Evolutionary conservation across 1,140 invertebrate species (phyloP), one percentile per base, ranked within the genome.

Genomic region (Tenebrio molitor): DNA sequence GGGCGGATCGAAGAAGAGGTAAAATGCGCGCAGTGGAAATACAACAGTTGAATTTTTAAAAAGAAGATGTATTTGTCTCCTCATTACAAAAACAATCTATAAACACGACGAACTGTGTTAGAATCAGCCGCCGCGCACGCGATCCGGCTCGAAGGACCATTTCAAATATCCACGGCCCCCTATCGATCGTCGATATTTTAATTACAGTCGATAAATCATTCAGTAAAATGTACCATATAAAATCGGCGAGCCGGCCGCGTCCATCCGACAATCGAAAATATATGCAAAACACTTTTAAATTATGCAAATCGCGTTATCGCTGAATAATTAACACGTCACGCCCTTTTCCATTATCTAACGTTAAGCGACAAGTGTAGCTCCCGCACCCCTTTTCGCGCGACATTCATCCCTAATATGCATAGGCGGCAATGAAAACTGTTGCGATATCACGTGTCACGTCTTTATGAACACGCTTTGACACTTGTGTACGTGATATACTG

Each of bases 281-380:
- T 17, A 62, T 62, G 29, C 21, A 62, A 62, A 62, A 19, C 25
- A 65, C 16, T 19, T 69, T 34, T 53, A 69, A 69, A 63, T 17
- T 58, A 70, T 70, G 69, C 34, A 70, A 70, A 70, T 70, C 69
- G 50, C 36, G 17, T 62, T 58, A 70, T 73, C 71, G 71, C 34
- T 44, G 67, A 36, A 72, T 73, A 75, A 76, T 76, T 76, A 76
- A 76, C 72, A 66, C 34, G 72, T 71, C 23, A 65, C 74, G 72
- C 74, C 74, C 58, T 76, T 53, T 74, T 71, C 67, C 64, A 75
- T 75, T 75, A 75, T 75, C 74, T 71, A 42, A 66, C 62, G 67
- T 75, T 71, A 67, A 39, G n/a, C 62, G 65, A 74, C 72, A 76
- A 76, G 74, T 76, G 74, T 68, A 70, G 58, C 73, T 75, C 69